phyloP scores from a whole-genome alignment of 2,888 invertebrate genomes.

The Coleophora flavipennella region DNA sequence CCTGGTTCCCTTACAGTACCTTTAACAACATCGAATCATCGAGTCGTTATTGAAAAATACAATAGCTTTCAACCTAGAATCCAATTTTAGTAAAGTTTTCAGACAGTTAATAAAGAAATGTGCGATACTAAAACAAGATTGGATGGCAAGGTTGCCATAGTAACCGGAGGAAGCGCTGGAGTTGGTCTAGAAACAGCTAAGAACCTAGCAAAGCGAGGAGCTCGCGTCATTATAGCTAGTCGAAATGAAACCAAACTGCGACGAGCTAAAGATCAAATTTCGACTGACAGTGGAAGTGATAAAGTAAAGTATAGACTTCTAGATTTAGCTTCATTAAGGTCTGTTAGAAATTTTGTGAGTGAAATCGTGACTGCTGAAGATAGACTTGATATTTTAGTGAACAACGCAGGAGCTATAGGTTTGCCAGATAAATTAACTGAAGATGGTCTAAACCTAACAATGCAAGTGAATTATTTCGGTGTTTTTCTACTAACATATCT shows the following conservation, averaged over 20 bases:
- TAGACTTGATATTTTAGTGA: conserved; percentile 65
- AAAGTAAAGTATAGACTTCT: conserved; percentile 40
- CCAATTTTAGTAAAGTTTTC: too few species aligned
- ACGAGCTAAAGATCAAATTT: conserved; percentile 40
- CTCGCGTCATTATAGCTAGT: conserved; percentile 65
- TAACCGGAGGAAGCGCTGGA: conserved; percentile 58
- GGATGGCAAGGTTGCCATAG: conserved; percentile 47
- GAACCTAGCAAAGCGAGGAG: conserved; percentile 56
- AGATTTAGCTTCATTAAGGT: conserved; percentile 57
- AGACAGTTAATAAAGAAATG: conserved; percentile 1
- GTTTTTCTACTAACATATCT: conserved; percentile 81
- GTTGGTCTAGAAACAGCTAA: conserved; percentile 58
- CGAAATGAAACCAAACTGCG: conserved; percentile 56
- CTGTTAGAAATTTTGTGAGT: conserved; percentile 68
- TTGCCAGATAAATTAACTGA: conserved; percentile 61
- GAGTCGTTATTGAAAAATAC: conserved; percentile 3
- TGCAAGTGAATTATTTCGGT: conserved; percentile 82
- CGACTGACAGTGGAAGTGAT: conserved; percentile 37
- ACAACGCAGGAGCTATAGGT: conserved; percentile 72
- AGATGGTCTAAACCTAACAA: conserved; percentile 76
- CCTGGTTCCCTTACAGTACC: conserved; percentile 15
- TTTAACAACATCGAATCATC: conserved; percentile 5
- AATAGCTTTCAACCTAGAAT: too few species aligned
- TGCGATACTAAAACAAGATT: conserved; percentile 35
- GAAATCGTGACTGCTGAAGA: conserved; percentile 48